Evolutionary conservation across 2,888 invertebrate genomes (phyloP).

Genomic region (Caenorhabditis angaria): DNA sequence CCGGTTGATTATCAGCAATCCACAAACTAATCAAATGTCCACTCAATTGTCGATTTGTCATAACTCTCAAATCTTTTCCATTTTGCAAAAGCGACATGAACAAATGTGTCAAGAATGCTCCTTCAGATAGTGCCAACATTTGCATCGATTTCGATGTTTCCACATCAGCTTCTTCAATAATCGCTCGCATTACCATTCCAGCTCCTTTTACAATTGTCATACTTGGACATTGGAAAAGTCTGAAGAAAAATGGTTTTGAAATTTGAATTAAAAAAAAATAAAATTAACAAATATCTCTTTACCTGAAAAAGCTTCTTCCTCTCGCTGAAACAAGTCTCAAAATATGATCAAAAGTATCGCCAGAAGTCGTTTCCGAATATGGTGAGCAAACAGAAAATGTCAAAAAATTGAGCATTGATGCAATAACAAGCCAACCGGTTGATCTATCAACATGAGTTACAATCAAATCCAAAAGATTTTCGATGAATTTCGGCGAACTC

Average conservation of each 20-base stretch:
- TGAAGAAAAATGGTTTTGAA: no score
- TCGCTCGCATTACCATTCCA: constrained; percentile 92
- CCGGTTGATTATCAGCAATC: constrained; percentile 84
- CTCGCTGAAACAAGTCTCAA: constrained; percentile 91
- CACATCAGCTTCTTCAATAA: constrained; percentile 95
- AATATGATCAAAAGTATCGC: constrained; percentile 83
- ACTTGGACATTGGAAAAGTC: constrained; percentile 91
- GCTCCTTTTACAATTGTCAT: constrained; percentile 96
- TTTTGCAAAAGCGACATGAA: constrained; percentile 87
- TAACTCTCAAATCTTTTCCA: constrained; percentile 80
- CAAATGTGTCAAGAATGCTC: constrained; percentile 91
- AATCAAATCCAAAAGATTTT: constrained; percentile 93
- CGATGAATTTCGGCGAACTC: constrained; percentile 88
- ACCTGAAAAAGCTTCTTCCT: no score
- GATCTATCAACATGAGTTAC: constrained; percentile 87
- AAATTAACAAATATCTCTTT: no score
- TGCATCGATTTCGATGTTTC: constrained; percentile 90
- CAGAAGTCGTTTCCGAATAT: constrained; percentile 93
- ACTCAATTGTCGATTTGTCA: constrained; percentile 82
- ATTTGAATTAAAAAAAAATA: no score
- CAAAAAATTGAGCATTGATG: constrained; percentile 96
- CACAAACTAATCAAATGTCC: constrained; percentile 92
- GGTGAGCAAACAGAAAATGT: constrained; percentile 98
- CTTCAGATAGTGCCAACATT: constrained; percentile 91
- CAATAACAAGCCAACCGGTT: constrained; percentile 92